phyloP scores from a whole-genome alignment of 35 echinoderm and acorn worm genomes.

The Anneissia japonica region DNA sequence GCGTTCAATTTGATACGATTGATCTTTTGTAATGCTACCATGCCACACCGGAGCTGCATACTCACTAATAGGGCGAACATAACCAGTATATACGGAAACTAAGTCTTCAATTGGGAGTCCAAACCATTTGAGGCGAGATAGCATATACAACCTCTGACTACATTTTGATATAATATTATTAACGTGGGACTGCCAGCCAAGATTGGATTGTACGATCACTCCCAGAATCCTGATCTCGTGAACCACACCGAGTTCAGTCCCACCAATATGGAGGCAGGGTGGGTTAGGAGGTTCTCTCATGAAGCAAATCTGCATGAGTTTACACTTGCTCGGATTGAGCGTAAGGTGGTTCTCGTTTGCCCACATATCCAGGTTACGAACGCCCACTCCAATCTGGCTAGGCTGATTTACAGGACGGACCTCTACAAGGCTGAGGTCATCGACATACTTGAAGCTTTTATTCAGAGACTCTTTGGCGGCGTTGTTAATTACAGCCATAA shows the following conservation, averaged over 20 bases:
- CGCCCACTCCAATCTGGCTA: neutral
- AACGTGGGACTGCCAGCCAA: constrained; percentile 14
- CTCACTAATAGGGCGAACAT: constrained; percentile 22
- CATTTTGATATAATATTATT: constrained; percentile 9
- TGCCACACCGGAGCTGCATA: constrained; percentile 14
- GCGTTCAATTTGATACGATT: neutral
- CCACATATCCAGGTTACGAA: neutral
- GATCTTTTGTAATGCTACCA: neutral
- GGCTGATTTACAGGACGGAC: neutral
- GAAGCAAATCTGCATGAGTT: constrained; percentile 20
- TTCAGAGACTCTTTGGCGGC: neutral
- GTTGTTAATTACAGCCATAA: constrained; percentile 31
- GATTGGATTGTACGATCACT: constrained; percentile 31
- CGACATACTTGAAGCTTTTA: neutral
- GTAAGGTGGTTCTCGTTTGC: neutral
- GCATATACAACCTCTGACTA: constrained; percentile 20
- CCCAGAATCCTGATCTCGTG: no score
- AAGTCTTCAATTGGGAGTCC: constrained; percentile 19
- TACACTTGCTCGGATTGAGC: constrained; percentile 19
- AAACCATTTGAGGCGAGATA: constrained; percentile 18
- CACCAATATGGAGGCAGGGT: neutral
- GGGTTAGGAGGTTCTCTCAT: neutral
- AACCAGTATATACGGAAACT: constrained; percentile 17
- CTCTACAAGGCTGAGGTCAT: constrained; percentile 2
- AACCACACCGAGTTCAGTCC: no score